These are phyloP conservation scores for Xenops minutus DNA, from an alignment of 2,797 vertebrate genomes.

Conservation along the genomic window DNA sequence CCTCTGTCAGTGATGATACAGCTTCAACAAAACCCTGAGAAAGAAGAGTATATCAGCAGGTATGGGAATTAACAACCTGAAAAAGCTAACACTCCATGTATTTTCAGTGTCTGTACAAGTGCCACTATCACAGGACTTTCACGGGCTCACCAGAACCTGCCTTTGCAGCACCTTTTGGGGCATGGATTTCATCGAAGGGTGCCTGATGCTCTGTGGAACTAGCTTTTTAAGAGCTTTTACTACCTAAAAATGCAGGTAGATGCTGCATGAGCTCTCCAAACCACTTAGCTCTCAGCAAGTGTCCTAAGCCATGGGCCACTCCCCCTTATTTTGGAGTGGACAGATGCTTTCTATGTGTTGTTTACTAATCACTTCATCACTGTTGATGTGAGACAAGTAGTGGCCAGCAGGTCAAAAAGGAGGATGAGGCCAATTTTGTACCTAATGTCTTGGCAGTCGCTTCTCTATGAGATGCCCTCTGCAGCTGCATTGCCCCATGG, in stretches of 20 bases:
- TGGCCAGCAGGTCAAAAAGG: background rate
- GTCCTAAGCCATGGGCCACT: background rate
- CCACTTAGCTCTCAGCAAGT: background rate
- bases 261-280: background rate
- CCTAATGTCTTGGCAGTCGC: background rate
- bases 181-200: background rate
- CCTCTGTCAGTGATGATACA: background rate
- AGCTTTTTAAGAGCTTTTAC: background rate
- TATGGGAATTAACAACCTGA: background rate
- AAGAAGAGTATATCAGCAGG: background rate
- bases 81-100: background rate
- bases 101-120: background rate
- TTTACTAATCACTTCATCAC: background rate
- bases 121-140: background rate
- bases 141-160: background rate
- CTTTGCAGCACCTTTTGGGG: background rate
- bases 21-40: background rate
- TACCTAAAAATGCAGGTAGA: background rate
- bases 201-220: background rate
- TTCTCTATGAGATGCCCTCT: background rate
- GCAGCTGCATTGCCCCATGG: background rate
- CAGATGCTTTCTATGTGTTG: background rate
- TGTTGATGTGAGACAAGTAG: background rate
- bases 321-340: background rate
- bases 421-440: background rate